Evolutionary conservation across 2,113 vertebrate species (phyloP).

Genomic region (Nothocercus julius): DNA sequence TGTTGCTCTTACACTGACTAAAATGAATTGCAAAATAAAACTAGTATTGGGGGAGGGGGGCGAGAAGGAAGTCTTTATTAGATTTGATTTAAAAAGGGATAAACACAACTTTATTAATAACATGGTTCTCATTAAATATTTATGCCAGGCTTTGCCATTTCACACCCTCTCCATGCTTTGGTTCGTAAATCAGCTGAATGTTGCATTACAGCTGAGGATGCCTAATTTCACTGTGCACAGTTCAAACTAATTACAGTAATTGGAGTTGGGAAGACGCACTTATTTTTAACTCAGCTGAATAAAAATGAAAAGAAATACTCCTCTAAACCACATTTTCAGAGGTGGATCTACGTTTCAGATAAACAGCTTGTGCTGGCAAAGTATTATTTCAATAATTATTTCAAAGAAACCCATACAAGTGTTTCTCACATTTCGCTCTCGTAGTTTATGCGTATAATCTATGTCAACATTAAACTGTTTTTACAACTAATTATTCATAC

Average conservation of each 20-base stretch:
- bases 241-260: not conserved
- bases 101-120: not conserved
- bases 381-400: not conserved
- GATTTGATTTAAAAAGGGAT: not conserved
- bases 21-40: not conserved
- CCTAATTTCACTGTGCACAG: not conserved
- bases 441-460: not conserved
- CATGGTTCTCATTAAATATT: not conserved
- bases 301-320: not conserved
- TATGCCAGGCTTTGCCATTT: not conserved
- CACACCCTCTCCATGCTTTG: rapidly evolving
- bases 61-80: not conserved
- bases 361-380: not conserved
- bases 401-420: not conserved
- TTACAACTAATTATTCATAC: not conserved
- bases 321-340: not conserved
- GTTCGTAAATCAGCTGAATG: not conserved
- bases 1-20: not conserved
- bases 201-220: not conserved
- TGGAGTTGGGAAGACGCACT: not conserved
- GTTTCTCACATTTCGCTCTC: not conserved
- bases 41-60: not conserved
- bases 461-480: not conserved
- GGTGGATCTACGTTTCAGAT: not conserved
- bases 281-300: not conserved